Percentiles rank a stretch among this genome's conserved stretches.
phyloP scores from a whole-genome alignment of 2,797 vertebrate genomes.

The Tragopan temminckii region DNA sequence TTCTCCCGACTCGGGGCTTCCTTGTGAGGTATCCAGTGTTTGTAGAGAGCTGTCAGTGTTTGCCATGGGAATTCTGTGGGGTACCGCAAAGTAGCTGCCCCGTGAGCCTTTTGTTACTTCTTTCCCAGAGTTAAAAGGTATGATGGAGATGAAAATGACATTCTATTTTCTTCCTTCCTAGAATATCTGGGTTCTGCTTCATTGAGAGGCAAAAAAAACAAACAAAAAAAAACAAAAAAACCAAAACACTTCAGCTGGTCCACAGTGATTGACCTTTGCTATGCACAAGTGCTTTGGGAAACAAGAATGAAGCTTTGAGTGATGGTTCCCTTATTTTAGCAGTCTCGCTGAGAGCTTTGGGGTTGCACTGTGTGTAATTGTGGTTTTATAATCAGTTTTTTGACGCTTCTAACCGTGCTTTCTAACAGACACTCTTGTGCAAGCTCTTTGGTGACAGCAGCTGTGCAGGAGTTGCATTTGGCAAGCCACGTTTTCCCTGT shows the following conservation, averaged over 20 bases:
- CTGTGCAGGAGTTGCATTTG: fast-evolving
- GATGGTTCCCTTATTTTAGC: not conserved
- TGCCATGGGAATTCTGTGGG: fast-evolving
- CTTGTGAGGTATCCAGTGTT: not conserved
- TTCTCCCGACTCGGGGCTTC: not conserved
- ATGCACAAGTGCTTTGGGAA: not conserved
- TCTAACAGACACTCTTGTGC: fast-evolving
- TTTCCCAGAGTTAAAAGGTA: not conserved
- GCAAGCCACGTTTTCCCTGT: not conserved
- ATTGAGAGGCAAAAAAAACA: not conserved
- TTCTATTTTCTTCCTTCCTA: not conserved
- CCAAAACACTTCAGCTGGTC: not conserved
- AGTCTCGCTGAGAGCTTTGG: not conserved
- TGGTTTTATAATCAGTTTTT: not conserved
- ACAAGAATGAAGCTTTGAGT: not conserved
- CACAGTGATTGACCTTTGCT: not conserved
- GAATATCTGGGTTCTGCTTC: not conserved
- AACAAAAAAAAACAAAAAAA: not conserved
- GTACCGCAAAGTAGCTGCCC: not conserved
- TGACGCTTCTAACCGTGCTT: not conserved
- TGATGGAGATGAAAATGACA: not conserved
- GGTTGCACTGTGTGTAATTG: not conserved
- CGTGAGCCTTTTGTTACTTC: fast-evolving
- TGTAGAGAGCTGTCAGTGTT: not conserved
- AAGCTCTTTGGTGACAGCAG: not conserved